Percentiles rank a stretch among this genome's conserved stretches.
phyloP scores from a whole-genome alignment of 53 echinoderm and acorn worm species.

The Holothuria leucospilota region DNA sequence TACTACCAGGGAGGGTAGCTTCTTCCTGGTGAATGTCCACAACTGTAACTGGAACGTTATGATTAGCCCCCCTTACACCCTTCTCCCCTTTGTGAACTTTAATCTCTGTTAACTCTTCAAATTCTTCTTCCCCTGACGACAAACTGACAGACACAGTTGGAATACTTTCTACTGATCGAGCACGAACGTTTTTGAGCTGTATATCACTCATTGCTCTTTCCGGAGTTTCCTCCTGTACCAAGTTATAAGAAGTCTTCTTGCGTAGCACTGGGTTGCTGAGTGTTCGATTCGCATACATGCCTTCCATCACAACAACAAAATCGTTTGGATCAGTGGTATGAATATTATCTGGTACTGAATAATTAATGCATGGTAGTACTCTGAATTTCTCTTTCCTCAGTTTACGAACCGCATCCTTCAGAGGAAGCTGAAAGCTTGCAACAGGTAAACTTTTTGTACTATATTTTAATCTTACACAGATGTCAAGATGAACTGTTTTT shows the following conservation, averaged over 20 bases:
- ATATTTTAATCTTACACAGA: conserved; percentile 87
- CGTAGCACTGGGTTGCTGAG: conserved; percentile 85
- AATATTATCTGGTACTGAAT: conserved; percentile 88
- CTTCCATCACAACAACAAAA: conserved; percentile 83
- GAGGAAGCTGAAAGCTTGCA: conserved; percentile 84
- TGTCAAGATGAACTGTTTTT: conserved; percentile 82
- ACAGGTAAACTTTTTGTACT: conserved; percentile 84
- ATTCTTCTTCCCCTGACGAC: conserved; percentile 56
- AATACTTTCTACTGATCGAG: conserved; percentile 87
- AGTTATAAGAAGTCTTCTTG: conserved; percentile 55
- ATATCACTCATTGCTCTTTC: conserved; percentile 82
- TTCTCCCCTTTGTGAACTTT: conserved; percentile 38
- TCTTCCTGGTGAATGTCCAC: conserved; percentile 46
- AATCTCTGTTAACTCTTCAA: conserved; percentile 71
- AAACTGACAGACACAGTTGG: conserved; percentile 65
- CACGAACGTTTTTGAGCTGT: conserved; percentile 78
- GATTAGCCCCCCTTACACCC: conserved; percentile 27
- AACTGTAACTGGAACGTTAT: background rate
- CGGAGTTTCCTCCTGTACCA: conserved; percentile 47
- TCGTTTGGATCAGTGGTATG: conserved; percentile 90
- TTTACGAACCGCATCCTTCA: conserved; percentile 84
- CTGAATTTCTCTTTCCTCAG: conserved; percentile 77
- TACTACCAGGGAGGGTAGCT: conserved; percentile 60
- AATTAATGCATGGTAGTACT: conserved; percentile 85
- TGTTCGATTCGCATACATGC: conserved; percentile 89